Conservation (phyloP, 2,113 vertebrate genomes). For the Menura novaehollandiae region DNA sequence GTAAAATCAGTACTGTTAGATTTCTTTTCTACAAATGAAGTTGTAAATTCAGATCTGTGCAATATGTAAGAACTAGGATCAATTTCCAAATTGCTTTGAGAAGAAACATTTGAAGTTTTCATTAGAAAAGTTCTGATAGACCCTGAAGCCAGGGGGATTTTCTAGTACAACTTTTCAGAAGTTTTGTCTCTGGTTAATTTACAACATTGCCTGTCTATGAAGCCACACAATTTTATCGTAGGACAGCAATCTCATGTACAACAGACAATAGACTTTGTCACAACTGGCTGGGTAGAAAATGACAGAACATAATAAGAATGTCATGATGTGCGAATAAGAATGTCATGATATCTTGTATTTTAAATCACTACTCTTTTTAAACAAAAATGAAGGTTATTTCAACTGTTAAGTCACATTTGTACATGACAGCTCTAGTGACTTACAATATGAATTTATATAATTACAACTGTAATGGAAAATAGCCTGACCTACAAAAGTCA, state of each 20-base stretch:
- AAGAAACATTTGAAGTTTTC: not conserved
- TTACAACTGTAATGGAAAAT: not conserved
- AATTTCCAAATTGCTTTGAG: not conserved
- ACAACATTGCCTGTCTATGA: not conserved
- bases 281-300: not conserved
- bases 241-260: not conserved
- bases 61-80: not conserved
- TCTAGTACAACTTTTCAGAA: not conserved
- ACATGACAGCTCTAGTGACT: not conserved
- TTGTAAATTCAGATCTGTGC: not conserved
- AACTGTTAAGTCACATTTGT: not conserved
- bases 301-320: not conserved
- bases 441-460: not conserved
- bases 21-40: not conserved
- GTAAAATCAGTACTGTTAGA: not conserved
- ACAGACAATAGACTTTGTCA: not conserved
- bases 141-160: not conserved
- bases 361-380: not conserved
- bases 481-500: not conserved
- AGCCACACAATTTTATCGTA: not conserved
- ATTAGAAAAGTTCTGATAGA: not conserved
- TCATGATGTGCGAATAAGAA: not conserved
- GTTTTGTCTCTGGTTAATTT: not conserved
- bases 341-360: not conserved
- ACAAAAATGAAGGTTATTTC: not conserved